Evolutionary conservation across 2,113 vertebrate genomes (phyloP), one percentile per base, ranked within the genome.

Genomic region (Eublepharis macularius): DNA sequence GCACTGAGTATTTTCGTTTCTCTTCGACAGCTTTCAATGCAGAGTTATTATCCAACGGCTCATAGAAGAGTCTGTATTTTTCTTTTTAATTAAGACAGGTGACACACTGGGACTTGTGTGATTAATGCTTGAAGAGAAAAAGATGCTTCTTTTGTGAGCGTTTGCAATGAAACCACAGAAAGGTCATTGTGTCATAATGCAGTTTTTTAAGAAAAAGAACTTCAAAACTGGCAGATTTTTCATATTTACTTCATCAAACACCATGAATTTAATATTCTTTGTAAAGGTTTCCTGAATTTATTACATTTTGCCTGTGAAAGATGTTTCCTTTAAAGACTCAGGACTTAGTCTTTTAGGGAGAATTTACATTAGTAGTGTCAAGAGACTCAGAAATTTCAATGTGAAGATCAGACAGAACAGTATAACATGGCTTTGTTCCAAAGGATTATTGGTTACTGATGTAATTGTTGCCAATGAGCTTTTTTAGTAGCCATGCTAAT

Each of bases 1-100:
- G 16, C 7, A n/a, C 41, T 88, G 57, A 89, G 41, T 32, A 83
- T 81, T 89, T 91, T 89, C 84, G n/a, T 84, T 83, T 83, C 60
- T 90, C 45, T 68, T 57, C 87, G 41, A 84, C 74, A 82, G 69
- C 54, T 85, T 82, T 51, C 74, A 77, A 6, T 80, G 47, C 8
- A 70, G 19, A 43, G 13, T 77, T 87, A 80, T 51, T 88, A 21
- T 41, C 41, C 29, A 51, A 89, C 88, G 65, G 13, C 17, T 89
- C 79, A 57, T 78, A 54, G 39, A 83, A 3, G 49, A 45, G 1
- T 80, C 34, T 74, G 6, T 86, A 85, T 87, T 88, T 79, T 70
- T 74, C 45, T 45, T 94, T 91, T 90, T 92, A 78, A 90, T 90
- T 83, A 89, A 86, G 81, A 54, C 82, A 87, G 81, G 66, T 86